Percentiles rank a stretch among this genome's conserved stretches.
phyloP scores from a whole-genome alignment of 2,113 vertebrate genomes.

The Cryptoleucopteryx plumbea region DNA sequence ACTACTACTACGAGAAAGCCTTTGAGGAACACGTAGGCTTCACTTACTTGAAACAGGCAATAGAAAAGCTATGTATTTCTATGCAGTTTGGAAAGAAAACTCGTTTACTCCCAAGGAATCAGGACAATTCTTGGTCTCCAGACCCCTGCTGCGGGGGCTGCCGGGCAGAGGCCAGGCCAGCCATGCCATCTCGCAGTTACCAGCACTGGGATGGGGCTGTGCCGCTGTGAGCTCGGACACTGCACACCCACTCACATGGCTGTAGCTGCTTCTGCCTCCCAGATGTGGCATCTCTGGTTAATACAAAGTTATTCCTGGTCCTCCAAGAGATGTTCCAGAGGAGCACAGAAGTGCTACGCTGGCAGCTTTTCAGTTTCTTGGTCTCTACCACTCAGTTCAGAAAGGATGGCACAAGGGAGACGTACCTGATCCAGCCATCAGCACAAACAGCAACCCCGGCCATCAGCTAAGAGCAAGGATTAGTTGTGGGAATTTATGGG shows the following conservation, averaged over 20 bases:
- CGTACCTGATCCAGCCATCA: fast-evolving
- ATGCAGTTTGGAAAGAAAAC: not conserved
- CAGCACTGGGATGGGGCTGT: not conserved
- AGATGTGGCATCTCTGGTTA: not conserved
- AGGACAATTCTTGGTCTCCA: not conserved
- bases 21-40: not conserved
- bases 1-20: not conserved
- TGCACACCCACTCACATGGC: not conserved
- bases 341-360: not conserved
- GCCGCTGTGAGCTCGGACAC: fast-evolving
- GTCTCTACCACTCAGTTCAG: not conserved
- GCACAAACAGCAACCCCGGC: not conserved
- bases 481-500: not conserved
- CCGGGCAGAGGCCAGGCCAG: not conserved
- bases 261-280: not conserved
- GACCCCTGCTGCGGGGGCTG: not conserved
- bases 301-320: not conserved
- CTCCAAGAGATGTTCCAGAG: not conserved
- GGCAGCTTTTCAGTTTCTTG: not conserved
- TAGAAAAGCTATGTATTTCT: not conserved
- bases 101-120: not conserved
- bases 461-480: not conserved
- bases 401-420: not conserved
- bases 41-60: not conserved
- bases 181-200: not conserved